phyloP scores from a whole-genome alignment of 2,888 invertebrate species.

The Drosophila infuscata region DNA sequence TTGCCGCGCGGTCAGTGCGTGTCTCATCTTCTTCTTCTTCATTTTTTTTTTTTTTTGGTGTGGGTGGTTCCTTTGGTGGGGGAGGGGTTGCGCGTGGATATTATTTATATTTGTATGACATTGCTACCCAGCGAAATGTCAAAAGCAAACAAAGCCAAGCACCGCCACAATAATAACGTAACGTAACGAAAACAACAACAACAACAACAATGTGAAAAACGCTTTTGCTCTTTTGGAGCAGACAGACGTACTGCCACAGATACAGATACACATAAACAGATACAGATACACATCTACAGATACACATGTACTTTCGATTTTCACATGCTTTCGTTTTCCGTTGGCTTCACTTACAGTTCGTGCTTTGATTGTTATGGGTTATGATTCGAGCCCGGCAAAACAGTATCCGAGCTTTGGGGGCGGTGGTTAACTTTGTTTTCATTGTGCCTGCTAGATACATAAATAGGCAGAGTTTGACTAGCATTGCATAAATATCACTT shows the following conservation, averaged over 20 bases:
- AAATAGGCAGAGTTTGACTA: background rate
- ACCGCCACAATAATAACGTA: constrained; percentile 49
- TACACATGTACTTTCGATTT: constrained; percentile 66
- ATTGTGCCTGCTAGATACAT: constrained; percentile 7
- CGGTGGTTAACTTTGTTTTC: constrained; percentile 11
- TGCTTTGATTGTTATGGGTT: constrained; percentile 34
- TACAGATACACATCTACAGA: constrained; percentile 41
- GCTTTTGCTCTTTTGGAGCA: constrained; percentile 55
- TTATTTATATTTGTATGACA: constrained; percentile 82
- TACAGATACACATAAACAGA: constrained; percentile 28
- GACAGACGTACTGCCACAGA: constrained; percentile 27
- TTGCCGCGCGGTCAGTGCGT: constrained; percentile 56
- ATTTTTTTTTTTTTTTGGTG: constrained; percentile 25
- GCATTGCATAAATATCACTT: background rate
- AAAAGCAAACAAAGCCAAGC: constrained; percentile 73
- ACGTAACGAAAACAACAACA: constrained; percentile 23
- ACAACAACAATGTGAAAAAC: constrained; percentile 56
- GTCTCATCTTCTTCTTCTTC: constrained; percentile 5
- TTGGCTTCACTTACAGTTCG: constrained; percentile 27
- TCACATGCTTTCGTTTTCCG: constrained; percentile 62
- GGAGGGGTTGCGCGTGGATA: constrained; percentile 47
- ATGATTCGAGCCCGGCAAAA: constrained; percentile 14
- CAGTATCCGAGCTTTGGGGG: background rate
- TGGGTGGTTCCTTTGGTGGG: constrained; percentile 45
- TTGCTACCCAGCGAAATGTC: constrained; percentile 82